phyloP scores from a whole-genome alignment of 2,797 vertebrate species.

The Propithecus deckenii region DNA sequence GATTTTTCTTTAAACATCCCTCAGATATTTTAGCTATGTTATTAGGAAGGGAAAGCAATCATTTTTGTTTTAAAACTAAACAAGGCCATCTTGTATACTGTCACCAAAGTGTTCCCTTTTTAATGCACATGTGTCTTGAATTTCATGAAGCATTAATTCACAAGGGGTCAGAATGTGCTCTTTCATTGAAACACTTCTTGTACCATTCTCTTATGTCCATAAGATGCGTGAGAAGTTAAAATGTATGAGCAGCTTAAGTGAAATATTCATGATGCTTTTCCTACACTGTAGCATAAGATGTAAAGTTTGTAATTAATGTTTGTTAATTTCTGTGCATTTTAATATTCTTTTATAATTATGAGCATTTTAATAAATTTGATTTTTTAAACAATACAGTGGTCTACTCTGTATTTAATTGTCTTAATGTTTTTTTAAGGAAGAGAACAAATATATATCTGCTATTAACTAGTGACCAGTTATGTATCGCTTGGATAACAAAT shows the following conservation, averaged over 20 bases:
- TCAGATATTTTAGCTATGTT: conserved; percentile 11
- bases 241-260: not conserved
- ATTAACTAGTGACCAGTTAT: not conserved
- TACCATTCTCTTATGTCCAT: conserved; percentile 7
- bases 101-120: not conserved
- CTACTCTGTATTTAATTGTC: conserved; percentile 38
- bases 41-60: conserved; percentile 12
- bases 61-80: conserved; percentile 31
- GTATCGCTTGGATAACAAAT: not conserved
- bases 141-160: conserved; percentile 37
- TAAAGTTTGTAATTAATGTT: conserved; percentile 70
- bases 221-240: conserved; percentile 45
- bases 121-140: not conserved
- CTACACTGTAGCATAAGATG: conserved; percentile 39
- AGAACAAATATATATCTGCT: not conserved
- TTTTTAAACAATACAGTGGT: conserved; percentile 39
- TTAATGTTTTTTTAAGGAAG: not conserved
- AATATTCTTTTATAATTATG: conserved; percentile 77
- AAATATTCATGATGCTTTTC: conserved; percentile 32
- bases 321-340: conserved; percentile 70
- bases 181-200: conserved; percentile 9
- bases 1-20: conserved; percentile 51
- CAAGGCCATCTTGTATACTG: not conserved
- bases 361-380: conserved; percentile 79
- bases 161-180: not conserved